A percentile compares a stretch with the other conserved stretches of the same genome.
Conservation (phyloP, 2,888 invertebrate species). For the Lumbricus terrestris region DNA sequence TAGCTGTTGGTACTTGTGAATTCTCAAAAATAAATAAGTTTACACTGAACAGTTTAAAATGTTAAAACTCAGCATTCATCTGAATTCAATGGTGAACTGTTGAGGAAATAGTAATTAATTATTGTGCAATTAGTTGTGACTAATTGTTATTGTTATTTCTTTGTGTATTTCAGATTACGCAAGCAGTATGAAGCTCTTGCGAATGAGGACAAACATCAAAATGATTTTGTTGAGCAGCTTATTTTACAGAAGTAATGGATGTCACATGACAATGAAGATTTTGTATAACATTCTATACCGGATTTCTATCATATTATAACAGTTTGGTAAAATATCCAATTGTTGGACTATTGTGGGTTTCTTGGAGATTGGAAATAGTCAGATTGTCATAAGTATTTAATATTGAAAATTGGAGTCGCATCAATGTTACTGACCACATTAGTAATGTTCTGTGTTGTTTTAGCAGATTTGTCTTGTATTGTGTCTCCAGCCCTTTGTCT, state of each 20-base stretch:
- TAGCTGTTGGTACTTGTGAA: neutral
- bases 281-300: neutral
- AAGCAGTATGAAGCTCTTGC: constrained; percentile 47
- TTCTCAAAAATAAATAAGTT: no score
- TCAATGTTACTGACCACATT: no score
- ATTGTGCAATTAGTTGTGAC: neutral
- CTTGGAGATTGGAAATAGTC: neutral
- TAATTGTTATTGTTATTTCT: neutral
- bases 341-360: neutral
- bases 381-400: neutral
- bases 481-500: no score
- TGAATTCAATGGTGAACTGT: neutral
- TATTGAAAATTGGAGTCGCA: neutral
- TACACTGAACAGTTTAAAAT: no score
- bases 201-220: constrained; percentile 55
- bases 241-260: constrained; percentile 51
- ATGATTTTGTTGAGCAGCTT: constrained; percentile 57
- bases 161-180: constrained; percentile 30
- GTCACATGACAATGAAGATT: neutral
- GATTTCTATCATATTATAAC: no score
- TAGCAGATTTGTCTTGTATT: no score
- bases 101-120: neutral
- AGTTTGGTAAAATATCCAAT: neutral
- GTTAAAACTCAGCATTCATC: no score
- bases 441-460: no score